Conservation (phyloP, 2,113 vertebrate genomes). For the Chamaetylas fuelleborni region DNA sequence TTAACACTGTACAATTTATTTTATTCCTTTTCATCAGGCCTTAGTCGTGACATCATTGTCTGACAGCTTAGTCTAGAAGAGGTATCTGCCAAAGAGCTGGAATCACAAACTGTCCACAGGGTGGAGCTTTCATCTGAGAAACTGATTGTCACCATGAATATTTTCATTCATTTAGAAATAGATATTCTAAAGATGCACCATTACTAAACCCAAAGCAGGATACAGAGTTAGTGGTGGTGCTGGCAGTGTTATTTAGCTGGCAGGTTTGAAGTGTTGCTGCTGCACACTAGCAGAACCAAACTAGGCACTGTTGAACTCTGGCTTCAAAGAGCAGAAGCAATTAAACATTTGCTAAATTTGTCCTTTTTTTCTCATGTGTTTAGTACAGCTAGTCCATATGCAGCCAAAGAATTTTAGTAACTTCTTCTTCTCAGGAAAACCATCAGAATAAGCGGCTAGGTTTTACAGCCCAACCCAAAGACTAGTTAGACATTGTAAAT, state of each 20-base stretch:
- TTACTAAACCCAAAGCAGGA: not conserved
- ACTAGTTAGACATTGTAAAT: not conserved
- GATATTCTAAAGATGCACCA: not conserved
- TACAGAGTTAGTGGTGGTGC: not conserved
- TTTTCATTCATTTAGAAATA: not conserved
- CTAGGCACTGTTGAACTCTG: not conserved
- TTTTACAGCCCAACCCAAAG: not conserved
- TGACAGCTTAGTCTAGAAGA: not conserved
- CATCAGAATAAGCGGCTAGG: not conserved
- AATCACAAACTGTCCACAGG: slow-evolving; percentile 35
- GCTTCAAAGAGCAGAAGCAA: not conserved
- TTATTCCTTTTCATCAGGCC: not conserved
- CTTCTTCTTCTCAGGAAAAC: not conserved
- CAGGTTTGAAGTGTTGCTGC: not conserved
- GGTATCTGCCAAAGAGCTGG: not conserved
- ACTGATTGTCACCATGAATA: not conserved
- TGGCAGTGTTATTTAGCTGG: not conserved
- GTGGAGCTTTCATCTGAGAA: slow-evolving; percentile 45
- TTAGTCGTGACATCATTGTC: not conserved
- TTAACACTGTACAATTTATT: not conserved
- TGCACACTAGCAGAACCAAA: not conserved
- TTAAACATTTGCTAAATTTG: not conserved
- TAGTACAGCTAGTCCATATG: not conserved
- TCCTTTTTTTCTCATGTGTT: not conserved
- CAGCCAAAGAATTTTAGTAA: not conserved